Percentiles rank a stretch among this genome's conserved stretches.
phyloP scores from a whole-genome alignment of 2,113 vertebrate species.

The Platanista minor region DNA sequence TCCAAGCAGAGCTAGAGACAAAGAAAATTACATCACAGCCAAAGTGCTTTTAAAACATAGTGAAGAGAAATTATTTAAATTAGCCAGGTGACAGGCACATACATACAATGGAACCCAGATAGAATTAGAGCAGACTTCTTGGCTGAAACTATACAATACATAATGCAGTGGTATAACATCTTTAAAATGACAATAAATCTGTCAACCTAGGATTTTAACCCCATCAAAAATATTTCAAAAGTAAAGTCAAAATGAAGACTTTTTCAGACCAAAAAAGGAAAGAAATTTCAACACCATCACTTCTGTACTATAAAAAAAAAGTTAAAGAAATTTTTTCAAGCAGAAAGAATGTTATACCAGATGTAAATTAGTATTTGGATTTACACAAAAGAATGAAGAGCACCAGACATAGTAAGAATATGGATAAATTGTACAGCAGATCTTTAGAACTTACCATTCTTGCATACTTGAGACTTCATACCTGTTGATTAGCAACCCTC shows the following conservation, averaged over 20 bases:
- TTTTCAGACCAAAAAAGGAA: background rate
- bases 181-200: background rate
- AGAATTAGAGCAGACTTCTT: background rate
- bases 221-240: background rate
- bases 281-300: background rate
- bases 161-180: background rate
- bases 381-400: background rate
- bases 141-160: background rate
- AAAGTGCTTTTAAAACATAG: background rate
- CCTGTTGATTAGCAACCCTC: background rate
- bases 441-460: background rate
- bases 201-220: background rate
- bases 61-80: background rate
- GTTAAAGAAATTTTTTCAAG: background rate
- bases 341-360: background rate
- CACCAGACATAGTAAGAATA: background rate
- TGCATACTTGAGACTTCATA: background rate
- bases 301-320: background rate
- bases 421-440: background rate
- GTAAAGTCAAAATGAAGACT: background rate
- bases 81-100: background rate
- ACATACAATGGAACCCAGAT: background rate
- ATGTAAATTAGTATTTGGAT: background rate
- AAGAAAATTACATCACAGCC: background rate
- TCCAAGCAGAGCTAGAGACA: background rate